Evolutionary conservation across 2,797 vertebrate species (phyloP), one percentile per base, ranked within the genome.

Genomic region (Gadopsis marmoratus): DNA sequence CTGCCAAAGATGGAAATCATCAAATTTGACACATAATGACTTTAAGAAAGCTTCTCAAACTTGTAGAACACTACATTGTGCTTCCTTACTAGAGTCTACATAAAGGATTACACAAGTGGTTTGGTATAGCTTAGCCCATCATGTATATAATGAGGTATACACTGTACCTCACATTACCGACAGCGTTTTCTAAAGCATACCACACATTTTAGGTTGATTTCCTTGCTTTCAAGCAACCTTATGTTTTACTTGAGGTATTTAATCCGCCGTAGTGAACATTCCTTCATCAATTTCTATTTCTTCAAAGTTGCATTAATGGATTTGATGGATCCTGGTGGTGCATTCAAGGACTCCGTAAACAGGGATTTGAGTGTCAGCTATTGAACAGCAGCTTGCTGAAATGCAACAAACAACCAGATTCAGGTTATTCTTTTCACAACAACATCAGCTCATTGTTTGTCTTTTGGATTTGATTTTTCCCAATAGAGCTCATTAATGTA

Each of bases 31-130:
- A 51, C 58, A 41, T 45, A 63, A 56, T 50, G 19, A 37, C 50
- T 56, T 76, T 31, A 7, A 53, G 33, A 61, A 21, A 17, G 37
- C 55, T 70, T 63, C 17, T 82, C 11, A 61, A 31, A 67, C 29
- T 68, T 72, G n/a, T 62, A 26, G 58, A 35, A 53, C 50, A 60
- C 51, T 23, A 35, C 0, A 11, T 23, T 63, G 17, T 58, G 23
- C 50, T 51, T 48, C 35, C 50, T 41, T 39, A 5, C 2, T 2
- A 61, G 4, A 47, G 16, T 37, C 14, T 1, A 39, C 37, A 16
- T n/a, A 12, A 47, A 62, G 12, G 17, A 17, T 29, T 16, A 29
- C 7, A 37, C 17, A 73, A 31, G 9, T 48, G n/a, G 12, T 53
- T 75, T 70, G 35, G 16, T 33, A 47, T 59, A 45, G 43, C 47